Evolutionary conservation across 2,797 vertebrate genomes (phyloP).

Genomic region (Leptatherina wallacei): DNA sequence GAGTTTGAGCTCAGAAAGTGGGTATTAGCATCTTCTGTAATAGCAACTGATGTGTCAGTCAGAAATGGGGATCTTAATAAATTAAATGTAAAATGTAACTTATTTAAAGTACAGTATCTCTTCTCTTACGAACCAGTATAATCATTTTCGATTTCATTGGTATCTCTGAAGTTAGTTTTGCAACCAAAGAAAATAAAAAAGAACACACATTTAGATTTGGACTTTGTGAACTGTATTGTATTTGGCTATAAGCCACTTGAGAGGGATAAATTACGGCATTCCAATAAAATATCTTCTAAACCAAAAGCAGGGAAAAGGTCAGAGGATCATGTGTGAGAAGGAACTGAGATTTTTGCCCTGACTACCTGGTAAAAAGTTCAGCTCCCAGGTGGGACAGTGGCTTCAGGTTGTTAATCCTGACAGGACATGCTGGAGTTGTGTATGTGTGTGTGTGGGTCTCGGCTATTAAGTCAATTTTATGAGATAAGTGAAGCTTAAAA

Average conservation of each 20-base stretch:
- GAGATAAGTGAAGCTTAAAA: conserved; percentile 39
- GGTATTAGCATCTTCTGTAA: background rate
- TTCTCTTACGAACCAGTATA: background rate
- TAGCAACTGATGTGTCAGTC: no score
- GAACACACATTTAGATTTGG: background rate
- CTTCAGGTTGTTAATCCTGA: conserved; percentile 48
- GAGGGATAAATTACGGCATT: conserved; percentile 16
- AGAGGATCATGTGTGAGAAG: conserved; percentile 56
- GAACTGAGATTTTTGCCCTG: conserved; percentile 34
- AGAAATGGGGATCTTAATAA: no score
- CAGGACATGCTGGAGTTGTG: conserved; percentile 18
- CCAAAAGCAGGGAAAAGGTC: conserved; percentile 47
- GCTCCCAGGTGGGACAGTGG: conserved; percentile 43
- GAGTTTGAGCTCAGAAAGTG: background rate
- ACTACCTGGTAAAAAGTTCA: conserved; percentile 59
- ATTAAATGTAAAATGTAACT: conserved; percentile 25
- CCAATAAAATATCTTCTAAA: conserved; percentile 40
- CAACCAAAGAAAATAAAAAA: background rate
- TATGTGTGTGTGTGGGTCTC: conserved; percentile 18
- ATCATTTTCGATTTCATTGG: conserved; percentile 1
- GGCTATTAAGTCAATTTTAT: conserved; percentile 24
- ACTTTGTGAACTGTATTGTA: background rate
- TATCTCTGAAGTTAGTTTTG: conserved; percentile 7
- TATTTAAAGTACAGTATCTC: background rate
- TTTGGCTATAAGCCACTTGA: conserved; percentile 7